Percentiles rank a stretch among this genome's conserved stretches.
Conservation (phyloP, 2,113 vertebrate species). For the Salvelinus alpinus region DNA sequence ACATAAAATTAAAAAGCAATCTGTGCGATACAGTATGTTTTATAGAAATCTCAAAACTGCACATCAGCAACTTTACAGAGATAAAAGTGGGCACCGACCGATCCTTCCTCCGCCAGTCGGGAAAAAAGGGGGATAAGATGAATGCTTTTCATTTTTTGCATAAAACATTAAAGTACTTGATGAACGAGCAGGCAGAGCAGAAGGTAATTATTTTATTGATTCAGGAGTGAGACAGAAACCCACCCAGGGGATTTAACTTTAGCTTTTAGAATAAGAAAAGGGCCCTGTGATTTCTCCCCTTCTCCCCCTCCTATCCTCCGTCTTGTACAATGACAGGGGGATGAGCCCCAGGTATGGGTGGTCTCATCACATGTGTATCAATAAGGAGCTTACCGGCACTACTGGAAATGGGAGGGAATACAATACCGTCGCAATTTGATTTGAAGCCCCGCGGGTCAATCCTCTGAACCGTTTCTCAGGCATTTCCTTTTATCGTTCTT, state of each 20-base stretch:
- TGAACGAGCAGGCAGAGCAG: constrained; percentile 71
- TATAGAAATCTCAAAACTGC: constrained; percentile 64
- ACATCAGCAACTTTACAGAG: constrained; percentile 74
- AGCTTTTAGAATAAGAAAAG: constrained; percentile 65
- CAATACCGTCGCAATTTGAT: constrained; percentile 77
- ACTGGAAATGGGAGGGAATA: constrained; percentile 77
- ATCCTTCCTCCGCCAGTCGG: constrained; percentile 39
- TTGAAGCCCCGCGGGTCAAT: constrained; percentile 78
- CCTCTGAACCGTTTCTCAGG: constrained; percentile 61
- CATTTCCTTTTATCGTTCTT: constrained; percentile 52
- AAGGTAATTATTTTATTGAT: constrained; percentile 84
- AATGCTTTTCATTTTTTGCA: constrained; percentile 59
- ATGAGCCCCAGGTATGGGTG: constrained; percentile 79
- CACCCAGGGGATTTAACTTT: constrained; percentile 76
- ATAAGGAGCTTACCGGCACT: constrained; percentile 77
- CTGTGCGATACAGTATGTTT: constrained; percentile 66
- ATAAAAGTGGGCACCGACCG: constrained; percentile 66
- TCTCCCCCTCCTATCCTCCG: constrained; percentile 44
- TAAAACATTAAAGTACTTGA: constrained; percentile 73
- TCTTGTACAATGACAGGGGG: constrained; percentile 52
- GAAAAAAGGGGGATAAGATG: constrained; percentile 55
- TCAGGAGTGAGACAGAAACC: constrained; percentile 70
- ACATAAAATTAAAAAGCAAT: constrained; percentile 80
- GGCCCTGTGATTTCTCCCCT: constrained; percentile 61
- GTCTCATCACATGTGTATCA: constrained; percentile 79